phyloP scores from a whole-genome alignment of 1,140 invertebrate species.

The Saccostrea glomerata region DNA sequence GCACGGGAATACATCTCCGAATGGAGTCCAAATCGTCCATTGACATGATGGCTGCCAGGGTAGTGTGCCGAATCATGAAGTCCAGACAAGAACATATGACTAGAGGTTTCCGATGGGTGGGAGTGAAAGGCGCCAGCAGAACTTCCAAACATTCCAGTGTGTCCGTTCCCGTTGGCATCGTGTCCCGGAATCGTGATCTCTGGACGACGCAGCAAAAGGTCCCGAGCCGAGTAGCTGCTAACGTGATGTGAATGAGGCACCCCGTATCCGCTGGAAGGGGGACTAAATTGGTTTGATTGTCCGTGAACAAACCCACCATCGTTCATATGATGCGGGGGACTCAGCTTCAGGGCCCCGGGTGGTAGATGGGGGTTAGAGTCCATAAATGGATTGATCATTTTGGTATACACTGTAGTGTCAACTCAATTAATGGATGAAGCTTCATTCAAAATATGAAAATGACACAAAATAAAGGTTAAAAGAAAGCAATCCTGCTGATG shows the following conservation, averaged over 20 bases:
- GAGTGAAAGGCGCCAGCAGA: constrained; percentile 72
- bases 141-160: constrained; percentile 77
- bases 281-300: constrained; percentile 74
- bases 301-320: constrained; percentile 71
- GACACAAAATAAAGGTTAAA: background rate
- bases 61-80: constrained; percentile 77
- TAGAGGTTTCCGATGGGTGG: constrained; percentile 77
- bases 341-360: constrained; percentile 86
- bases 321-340: constrained; percentile 82
- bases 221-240: constrained; percentile 86
- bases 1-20: constrained; percentile 79
- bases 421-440: background rate
- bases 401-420: constrained; percentile 39
- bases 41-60: constrained; percentile 62
- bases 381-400: constrained; percentile 90
- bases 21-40: constrained; percentile 75
- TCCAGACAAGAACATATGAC: constrained; percentile 80
- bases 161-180: constrained; percentile 70
- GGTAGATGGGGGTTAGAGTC: constrained; percentile 84
- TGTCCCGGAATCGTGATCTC: constrained; percentile 73
- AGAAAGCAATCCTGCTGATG: constrained; percentile 15
- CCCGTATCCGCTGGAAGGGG: constrained; percentile 80
- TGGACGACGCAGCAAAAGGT: constrained; percentile 87
- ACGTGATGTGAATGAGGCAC: constrained; percentile 82
- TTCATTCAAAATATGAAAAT: constrained; percentile 34